Percentiles rank a stretch among this genome's conserved stretches.
phyloP scores from a whole-genome alignment of 2,888 invertebrate species.

The Drosophila eohydei region DNA sequence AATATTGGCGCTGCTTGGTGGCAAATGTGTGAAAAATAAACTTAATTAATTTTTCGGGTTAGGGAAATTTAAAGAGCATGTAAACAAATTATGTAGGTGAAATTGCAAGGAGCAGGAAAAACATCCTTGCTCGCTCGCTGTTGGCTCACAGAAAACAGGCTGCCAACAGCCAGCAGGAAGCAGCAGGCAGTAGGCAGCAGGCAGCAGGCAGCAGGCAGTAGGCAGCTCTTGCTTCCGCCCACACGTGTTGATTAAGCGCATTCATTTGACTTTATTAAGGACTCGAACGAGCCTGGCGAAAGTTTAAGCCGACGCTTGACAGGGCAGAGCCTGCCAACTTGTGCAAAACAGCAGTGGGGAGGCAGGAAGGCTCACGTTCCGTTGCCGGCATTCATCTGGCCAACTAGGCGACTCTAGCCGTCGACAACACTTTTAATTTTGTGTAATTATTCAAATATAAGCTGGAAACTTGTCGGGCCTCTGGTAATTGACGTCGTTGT shows the following conservation, averaged over 20 bases:
- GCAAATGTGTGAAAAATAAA: slow-evolving; percentile 42
- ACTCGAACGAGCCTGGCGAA: slow-evolving; percentile 37
- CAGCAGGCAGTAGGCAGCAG: not conserved
- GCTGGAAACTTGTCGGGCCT: slow-evolving; percentile 49
- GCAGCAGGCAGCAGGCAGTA: slow-evolving; percentile 1
- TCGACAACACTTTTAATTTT: slow-evolving; percentile 52
- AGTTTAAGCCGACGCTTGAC: slow-evolving; percentile 44
- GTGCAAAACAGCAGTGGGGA: slow-evolving; percentile 23
- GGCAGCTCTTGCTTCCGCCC: slow-evolving; percentile 21
- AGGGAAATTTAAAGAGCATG: slow-evolving; percentile 46
- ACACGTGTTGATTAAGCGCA: slow-evolving; percentile 77
- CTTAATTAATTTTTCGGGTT: slow-evolving; percentile 68
- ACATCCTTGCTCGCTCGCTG: slow-evolving; percentile 21
- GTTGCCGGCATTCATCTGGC: slow-evolving; percentile 32
- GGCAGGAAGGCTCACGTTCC: slow-evolving; percentile 21
- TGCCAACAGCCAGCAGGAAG: not conserved
- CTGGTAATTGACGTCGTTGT: slow-evolving; percentile 13
- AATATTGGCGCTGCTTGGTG: slow-evolving; percentile 33
- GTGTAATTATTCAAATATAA: slow-evolving; percentile 72
- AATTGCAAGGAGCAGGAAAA: slow-evolving; percentile 23
- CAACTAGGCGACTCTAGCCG: slow-evolving; percentile 32
- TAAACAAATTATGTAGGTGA: slow-evolving; percentile 50
- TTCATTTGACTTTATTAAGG: slow-evolving; percentile 79
- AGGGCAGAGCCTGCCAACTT: slow-evolving; percentile 25
- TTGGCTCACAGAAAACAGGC: slow-evolving; percentile 4